Evolutionary conservation across 2,113 vertebrate species (phyloP).

Genomic region (Phocoena phocoena): DNA sequence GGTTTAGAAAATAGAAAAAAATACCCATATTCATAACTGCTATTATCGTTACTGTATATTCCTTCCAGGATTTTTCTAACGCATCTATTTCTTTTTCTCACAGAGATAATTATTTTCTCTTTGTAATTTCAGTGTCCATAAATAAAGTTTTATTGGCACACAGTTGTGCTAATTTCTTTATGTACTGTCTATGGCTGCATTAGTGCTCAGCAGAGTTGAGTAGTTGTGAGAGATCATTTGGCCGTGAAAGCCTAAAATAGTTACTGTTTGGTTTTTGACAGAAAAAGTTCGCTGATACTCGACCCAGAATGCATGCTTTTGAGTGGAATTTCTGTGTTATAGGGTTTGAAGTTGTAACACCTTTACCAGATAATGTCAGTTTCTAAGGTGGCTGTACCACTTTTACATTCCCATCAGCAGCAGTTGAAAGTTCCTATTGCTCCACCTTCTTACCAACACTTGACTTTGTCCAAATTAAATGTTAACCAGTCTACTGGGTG

Average conservation of each 20-base stretch:
- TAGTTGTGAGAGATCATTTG: background rate
- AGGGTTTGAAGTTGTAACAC: background rate
- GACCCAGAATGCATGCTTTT: background rate
- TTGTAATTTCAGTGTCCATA: background rate
- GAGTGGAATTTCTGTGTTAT: background rate
- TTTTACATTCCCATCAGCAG: background rate
- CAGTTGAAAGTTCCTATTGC: no score
- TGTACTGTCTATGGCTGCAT: background rate
- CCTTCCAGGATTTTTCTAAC: constrained; percentile 13
- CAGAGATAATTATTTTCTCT: background rate
- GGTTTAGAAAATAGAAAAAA: background rate
- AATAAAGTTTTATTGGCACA: background rate
- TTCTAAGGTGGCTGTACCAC: background rate
- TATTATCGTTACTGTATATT: background rate
- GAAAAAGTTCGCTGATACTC: background rate
- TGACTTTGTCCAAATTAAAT: background rate
- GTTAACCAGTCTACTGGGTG: background rate
- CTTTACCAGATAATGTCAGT: background rate
- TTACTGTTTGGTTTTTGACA: background rate
- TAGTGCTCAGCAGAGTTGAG: background rate
- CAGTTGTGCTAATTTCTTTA: background rate
- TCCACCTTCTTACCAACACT: background rate
- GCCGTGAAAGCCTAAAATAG: background rate
- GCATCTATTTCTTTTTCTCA: background rate
- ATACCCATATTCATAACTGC: background rate